These are phyloP conservation scores for Crotophaga sulcirostris DNA, from an alignment of 2,113 vertebrate genomes.

Conservation along the genomic window DNA sequence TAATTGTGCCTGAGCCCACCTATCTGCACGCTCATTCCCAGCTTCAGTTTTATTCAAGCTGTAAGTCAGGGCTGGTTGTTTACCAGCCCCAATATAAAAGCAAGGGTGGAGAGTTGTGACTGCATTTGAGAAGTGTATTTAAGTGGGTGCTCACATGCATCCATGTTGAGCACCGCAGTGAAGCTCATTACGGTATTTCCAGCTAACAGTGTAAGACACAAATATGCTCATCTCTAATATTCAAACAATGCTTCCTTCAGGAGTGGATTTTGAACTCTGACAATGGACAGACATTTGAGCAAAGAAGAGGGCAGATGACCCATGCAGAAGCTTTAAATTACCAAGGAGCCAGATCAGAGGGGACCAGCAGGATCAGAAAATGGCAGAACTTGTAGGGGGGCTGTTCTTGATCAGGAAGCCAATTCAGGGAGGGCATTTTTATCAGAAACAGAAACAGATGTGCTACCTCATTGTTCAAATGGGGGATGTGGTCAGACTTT, in stretches of 20 bases:
- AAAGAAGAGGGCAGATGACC: neutral
- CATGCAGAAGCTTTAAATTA: neutral
- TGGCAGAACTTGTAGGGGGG: neutral
- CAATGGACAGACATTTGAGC: neutral
- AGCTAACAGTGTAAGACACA: neutral
- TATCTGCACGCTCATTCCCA: neutral
- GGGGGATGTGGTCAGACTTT: neutral
- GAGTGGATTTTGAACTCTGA: neutral
- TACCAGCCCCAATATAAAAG: neutral
- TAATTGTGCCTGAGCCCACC: neutral
- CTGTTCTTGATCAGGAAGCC: neutral
- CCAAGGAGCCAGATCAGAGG: neutral
- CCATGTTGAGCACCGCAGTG: fast-evolving
- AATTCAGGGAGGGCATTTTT: neutral
- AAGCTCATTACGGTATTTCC: neutral
- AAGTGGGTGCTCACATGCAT: fast-evolving
- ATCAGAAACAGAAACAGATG: neutral
- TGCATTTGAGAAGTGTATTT: neutral
- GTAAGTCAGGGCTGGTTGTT: neutral
- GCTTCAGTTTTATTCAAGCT: neutral
- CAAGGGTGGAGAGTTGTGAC: neutral
- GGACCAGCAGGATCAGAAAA: neutral
- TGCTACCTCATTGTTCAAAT: neutral
- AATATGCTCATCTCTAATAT: neutral
- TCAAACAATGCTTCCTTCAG: neutral